Evolutionary conservation across 2,888 invertebrate genomes (phyloP).

Genomic region (Alloscopus bannaensis): DNA sequence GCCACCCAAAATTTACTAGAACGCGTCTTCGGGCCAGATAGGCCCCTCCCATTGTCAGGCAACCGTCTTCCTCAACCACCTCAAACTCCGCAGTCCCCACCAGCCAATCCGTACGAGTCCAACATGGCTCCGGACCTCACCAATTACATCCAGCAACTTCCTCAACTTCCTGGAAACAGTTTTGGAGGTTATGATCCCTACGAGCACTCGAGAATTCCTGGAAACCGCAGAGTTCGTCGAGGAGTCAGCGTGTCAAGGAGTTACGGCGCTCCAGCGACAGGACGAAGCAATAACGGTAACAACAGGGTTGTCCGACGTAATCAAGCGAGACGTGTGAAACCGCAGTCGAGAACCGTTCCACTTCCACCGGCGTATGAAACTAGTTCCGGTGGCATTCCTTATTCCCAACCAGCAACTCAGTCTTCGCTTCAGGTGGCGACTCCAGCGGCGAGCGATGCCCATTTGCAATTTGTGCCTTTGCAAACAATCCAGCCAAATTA

Average conservation of each 20-base stretch:
- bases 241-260: constrained; percentile 68
- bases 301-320: constrained; percentile 42
- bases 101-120: constrained; percentile 29
- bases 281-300: constrained; percentile 18
- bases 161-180: constrained; percentile 54
- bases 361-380: constrained; percentile 17
- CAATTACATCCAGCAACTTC: constrained; percentile 67
- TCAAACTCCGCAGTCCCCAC: constrained; percentile 29
- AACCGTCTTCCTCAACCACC: constrained; percentile 39
- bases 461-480: constrained; percentile 21
- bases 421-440: neutral
- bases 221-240: constrained; percentile 66
- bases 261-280: constrained; percentile 41
- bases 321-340: constrained; percentile 31
- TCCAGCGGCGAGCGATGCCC: neutral
- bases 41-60: constrained; percentile 31
- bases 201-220: constrained; percentile 60
- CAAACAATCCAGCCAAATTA: constrained; percentile 38
- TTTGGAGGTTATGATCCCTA: constrained; percentile 45
- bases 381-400: neutral
- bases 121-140: constrained; percentile 42
- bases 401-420: neutral
- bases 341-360: constrained; percentile 46
- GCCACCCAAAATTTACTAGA: constrained; percentile 64
- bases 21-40: constrained; percentile 56